Evolutionary conservation across 2,113 vertebrate species (phyloP).

Genomic region (Eptesicus fuscus): DNA sequence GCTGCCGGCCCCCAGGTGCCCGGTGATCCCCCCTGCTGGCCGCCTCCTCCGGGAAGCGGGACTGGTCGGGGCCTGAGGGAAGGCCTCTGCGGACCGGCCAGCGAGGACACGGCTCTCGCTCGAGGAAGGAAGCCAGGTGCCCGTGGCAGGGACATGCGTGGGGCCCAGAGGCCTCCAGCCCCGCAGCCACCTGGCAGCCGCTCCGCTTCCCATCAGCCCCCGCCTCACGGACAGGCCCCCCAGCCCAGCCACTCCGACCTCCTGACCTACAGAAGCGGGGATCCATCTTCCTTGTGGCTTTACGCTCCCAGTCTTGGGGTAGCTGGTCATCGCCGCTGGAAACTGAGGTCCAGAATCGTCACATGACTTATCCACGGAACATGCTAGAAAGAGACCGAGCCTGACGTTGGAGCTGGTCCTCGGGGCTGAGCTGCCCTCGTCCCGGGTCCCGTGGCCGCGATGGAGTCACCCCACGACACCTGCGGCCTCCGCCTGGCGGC

Average conservation of each 20-base stretch:
- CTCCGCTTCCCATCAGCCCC: not conserved
- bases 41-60: not conserved
- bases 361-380: accelerated
- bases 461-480: accelerated
- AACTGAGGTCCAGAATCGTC: not conserved
- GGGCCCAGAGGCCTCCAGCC: not conserved
- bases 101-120: accelerated
- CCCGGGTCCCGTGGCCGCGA: accelerated
- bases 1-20: not conserved
- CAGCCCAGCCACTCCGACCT: accelerated
- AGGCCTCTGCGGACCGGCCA: not conserved
- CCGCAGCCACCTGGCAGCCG: not conserved
- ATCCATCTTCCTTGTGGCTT: accelerated
- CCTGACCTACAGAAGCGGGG: not conserved
- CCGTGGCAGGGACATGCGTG: not conserved
- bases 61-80: not conserved
- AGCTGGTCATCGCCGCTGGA: not conserved
- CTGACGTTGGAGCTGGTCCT: accelerated
- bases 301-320: not conserved
- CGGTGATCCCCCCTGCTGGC: accelerated
- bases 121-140: not conserved
- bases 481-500: not conserved
- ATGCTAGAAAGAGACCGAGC: not conserved
- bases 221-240: accelerated
- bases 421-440: not conserved